Evolutionary conservation across 1,140 invertebrate genomes (phyloP), one percentile per base, ranked within the genome.

Genomic region (Aphelenchoides fujianensis): DNA sequence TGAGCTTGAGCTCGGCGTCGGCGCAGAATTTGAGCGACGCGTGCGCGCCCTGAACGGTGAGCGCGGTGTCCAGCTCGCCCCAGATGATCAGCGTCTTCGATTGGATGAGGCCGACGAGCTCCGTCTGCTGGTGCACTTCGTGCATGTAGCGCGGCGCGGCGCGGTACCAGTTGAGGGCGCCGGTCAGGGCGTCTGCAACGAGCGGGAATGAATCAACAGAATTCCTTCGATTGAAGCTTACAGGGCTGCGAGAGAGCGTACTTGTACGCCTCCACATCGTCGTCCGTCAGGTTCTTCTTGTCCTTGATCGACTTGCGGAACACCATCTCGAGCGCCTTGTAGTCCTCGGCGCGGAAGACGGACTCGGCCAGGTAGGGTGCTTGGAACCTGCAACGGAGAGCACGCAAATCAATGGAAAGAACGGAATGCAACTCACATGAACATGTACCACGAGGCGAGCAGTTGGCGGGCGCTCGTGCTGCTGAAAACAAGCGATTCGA

Each of bases 301-400:
- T 48, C 41, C 23, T 48, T 48, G 57, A 30, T 74, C 74, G 2
- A 82, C 61, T 12, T 48, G 27, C 54, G 84, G 82, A 90, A 85
- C 86, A 89, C 69, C 2, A 88, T 84, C 52, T 89, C 88, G 23
- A 92, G 88, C 30, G 89, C 85, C 32, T 86, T 86, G 23, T 90
- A 85, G 81, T 92, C 90, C 77, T 89, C 87, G 66, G 88, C 87
- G 36, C 89, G 78, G 3, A 89, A 87, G 0, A 84, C 70, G 30
- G 89, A 87, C 85, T 92, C 91, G 2, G 91, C 90, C 53, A 92
- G 83, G 79, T 88, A 89, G 16, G 91, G 90, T 34, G 90, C 81
- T 85, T 91, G 90, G 69, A 90, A 90, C 71, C 91, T 89, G 77
- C 90, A 89, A 77, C 91, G 86, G 89, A 91, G 92, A 78, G 90